A percentile compares a stretch with the other conserved stretches of the same genome.
phyloP scores from a whole-genome alignment of 2,113 vertebrate species.

The Paramormyrops kingsleyae region DNA sequence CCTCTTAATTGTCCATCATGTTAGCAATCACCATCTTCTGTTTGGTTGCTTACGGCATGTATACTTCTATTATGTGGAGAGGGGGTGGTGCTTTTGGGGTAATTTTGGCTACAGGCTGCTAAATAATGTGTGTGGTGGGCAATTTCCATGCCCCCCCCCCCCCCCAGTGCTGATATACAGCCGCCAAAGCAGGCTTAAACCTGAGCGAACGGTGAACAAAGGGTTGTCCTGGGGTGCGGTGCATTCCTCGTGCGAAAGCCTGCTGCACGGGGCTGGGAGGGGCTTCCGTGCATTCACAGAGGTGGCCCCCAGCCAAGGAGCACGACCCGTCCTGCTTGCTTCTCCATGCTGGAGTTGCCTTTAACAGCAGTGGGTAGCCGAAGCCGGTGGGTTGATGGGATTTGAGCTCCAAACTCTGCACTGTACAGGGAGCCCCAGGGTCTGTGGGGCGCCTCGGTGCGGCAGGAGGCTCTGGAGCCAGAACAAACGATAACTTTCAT shows the following conservation, averaged over 20 bases:
- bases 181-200: neutral
- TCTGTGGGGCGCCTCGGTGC: neutral
- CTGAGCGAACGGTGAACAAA: neutral
- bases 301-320: neutral
- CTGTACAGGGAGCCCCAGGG: neutral
- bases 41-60: neutral
- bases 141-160: neutral
- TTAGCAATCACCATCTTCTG: neutral
- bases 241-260: neutral
- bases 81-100: neutral
- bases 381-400: neutral
- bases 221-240: neutral
- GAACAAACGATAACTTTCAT: neutral
- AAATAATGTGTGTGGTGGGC: neutral
- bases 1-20: neutral
- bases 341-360: neutral
- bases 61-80: neutral
- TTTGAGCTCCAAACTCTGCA: neutral
- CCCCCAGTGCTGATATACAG: neutral
- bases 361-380: neutral
- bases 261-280: neutral
- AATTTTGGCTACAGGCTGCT: neutral
- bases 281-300: neutral
- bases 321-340: neutral
- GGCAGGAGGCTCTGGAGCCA: neutral